phyloP scores from a whole-genome alignment of 2,113 vertebrate species.

The Calonectris borealis region DNA sequence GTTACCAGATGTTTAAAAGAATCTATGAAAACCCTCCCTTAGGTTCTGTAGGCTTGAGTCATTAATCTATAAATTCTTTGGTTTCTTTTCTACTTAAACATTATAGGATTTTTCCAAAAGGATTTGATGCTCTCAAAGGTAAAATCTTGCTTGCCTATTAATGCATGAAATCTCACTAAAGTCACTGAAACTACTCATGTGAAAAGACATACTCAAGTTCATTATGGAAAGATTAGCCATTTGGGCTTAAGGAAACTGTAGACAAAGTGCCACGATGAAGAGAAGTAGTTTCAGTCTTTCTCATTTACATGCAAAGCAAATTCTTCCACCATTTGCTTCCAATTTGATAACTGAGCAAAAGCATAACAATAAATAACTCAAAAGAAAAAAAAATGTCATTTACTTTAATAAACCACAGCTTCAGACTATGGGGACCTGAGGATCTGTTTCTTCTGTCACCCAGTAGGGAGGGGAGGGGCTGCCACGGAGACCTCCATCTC shows the following conservation, averaged over 20 bases:
- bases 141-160: background rate
- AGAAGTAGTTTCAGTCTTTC: background rate
- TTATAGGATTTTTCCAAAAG: constrained; percentile 39
- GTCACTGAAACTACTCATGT: constrained; percentile 6
- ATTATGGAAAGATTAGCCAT: constrained; percentile 34
- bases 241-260: constrained; percentile 25
- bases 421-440: rapidly evolving
- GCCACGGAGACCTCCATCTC: background rate
- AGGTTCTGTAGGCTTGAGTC: constrained; percentile 21
- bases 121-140: constrained; percentile 46
- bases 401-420: constrained; percentile 21
- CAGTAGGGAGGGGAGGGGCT: background rate
- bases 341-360: constrained; percentile 22
- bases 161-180: constrained; percentile 40
- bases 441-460: background rate
- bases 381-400: background rate
- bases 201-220: constrained; percentile 33
- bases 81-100: constrained; percentile 34
- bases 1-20: constrained; percentile 59
- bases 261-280: rapidly evolving
- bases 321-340: constrained; percentile 44
- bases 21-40: constrained; percentile 27
- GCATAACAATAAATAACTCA: constrained; percentile 27
- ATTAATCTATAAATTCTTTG: constrained; percentile 40
- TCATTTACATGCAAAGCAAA: constrained; percentile 47